phyloP scores from a whole-genome alignment of 2,113 vertebrate species.

The Colossoma macropomum region DNA sequence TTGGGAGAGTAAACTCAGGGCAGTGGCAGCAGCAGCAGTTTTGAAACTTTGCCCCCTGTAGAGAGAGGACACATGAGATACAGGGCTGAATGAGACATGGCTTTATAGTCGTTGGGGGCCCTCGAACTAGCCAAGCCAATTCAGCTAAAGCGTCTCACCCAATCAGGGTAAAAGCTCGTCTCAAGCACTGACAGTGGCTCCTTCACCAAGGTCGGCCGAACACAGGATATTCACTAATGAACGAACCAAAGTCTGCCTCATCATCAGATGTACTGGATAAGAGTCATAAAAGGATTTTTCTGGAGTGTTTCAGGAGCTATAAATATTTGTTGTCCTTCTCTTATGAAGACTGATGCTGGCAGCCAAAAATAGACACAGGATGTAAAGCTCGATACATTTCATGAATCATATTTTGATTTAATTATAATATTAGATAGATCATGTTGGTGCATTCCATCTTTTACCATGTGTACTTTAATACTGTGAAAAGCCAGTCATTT shows the following conservation, averaged over 20 bases:
- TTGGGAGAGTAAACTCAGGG: constrained; percentile 12
- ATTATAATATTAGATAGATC: not conserved
- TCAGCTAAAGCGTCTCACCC: constrained; percentile 65
- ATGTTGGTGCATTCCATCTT: too few relatives aligned
- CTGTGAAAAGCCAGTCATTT: too few relatives aligned
- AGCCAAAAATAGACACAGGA: not conserved
- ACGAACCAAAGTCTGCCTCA: constrained; percentile 28
- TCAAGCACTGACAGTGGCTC: constrained; percentile 59
- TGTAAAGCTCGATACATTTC: not conserved
- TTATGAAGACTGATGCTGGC: constrained; percentile 22
- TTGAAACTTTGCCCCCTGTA: constrained; percentile 14
- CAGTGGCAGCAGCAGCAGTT: not conserved
- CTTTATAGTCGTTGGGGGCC: constrained; percentile 65
- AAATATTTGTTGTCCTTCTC: constrained; percentile 39
- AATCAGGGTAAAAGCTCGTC: constrained; percentile 82
- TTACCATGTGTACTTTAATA: too few relatives aligned
- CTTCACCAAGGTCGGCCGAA: constrained; percentile 55
- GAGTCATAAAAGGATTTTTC: constrained; percentile 34
- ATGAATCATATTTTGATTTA: not conserved
- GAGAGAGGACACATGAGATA: constrained; percentile 51
- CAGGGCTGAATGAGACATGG: constrained; percentile 30
- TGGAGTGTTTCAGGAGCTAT: constrained; percentile 7
- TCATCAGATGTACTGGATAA: constrained; percentile 18
- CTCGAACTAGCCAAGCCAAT: constrained; percentile 54
- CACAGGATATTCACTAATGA: constrained; percentile 38